These are phyloP conservation scores for Emys orbicularis DNA, from an alignment of 2,797 vertebrate genomes.

Conservation along the genomic window DNA sequence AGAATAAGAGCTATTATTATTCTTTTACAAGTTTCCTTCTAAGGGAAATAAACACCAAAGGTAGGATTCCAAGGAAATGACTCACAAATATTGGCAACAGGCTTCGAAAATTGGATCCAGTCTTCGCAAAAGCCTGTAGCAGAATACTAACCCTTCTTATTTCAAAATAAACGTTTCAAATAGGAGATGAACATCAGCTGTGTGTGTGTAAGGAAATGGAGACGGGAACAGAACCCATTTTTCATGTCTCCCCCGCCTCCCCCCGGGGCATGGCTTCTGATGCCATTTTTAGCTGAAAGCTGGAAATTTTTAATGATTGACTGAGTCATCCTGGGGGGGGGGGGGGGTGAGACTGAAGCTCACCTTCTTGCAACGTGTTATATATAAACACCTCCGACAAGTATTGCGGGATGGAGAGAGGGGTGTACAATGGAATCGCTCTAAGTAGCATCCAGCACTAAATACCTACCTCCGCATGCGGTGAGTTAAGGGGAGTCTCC, in stretches of 20 bases:
- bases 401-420: background rate
- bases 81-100: constrained; percentile 88
- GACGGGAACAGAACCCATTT: constrained; percentile 35
- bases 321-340: constrained; percentile 57
- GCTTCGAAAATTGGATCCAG: constrained; percentile 82
- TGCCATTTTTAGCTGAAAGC: constrained; percentile 74
- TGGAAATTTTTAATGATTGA: constrained; percentile 68
- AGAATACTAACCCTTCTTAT: constrained; percentile 61
- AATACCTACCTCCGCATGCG: background rate
- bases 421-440: background rate
- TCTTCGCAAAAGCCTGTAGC: constrained; percentile 70
- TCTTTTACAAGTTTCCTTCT: constrained; percentile 89
- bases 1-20: constrained; percentile 82
- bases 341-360: background rate
- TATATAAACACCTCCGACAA: background rate
- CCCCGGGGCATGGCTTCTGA: constrained; percentile 49
- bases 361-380: background rate
- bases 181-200: constrained; percentile 55
- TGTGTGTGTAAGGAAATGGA: background rate
- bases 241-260: constrained; percentile 42
- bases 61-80: constrained; percentile 92
- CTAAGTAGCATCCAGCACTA: background rate
- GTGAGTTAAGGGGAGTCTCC: background rate
- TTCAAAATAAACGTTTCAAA: constrained; percentile 75
- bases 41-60: constrained; percentile 91